phyloP scores from a whole-genome alignment of 1,140 invertebrate genomes.

The Caenorhabditis latens region DNA sequence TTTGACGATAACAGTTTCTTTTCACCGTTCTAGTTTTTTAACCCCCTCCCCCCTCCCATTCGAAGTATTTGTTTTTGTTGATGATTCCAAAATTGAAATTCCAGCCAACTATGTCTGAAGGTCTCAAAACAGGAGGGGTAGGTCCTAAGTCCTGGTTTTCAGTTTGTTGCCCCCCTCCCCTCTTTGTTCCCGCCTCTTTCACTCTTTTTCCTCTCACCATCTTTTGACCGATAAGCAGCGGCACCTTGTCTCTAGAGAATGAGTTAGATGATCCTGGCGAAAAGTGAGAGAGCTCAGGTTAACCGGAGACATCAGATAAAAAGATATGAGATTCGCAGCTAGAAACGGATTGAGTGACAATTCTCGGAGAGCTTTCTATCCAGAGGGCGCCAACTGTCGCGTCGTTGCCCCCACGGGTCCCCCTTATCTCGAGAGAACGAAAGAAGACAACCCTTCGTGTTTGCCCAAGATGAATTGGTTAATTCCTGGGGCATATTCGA shows the following conservation, averaged over 20 bases:
- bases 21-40: conserved; percentile 53
- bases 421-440: conserved; percentile 34
- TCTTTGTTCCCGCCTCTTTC: neutral
- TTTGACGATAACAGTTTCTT: conserved; percentile 50
- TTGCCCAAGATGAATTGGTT: conserved; percentile 46
- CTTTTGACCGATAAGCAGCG: conserved; percentile 45
- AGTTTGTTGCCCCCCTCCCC: neutral
- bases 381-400: conserved; percentile 24
- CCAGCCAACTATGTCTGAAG: neutral
- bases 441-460: conserved; percentile 29
- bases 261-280: conserved; percentile 27
- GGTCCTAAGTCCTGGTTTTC: neutral
- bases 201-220: neutral
- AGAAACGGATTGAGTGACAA: conserved; percentile 54
- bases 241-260: conserved; percentile 32
- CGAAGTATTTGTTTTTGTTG: conserved; percentile 49
- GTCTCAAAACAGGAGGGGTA: neutral
- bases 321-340: conserved; percentile 24
- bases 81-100: conserved; percentile 37
- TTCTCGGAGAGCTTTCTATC: conserved; percentile 9
- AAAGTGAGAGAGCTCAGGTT: neutral
- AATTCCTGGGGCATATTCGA: conserved; percentile 49
- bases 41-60: neutral
- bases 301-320: neutral
- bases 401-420: conserved; percentile 38